Percentiles rank a stretch among this genome's conserved stretches.
phyloP scores from a whole-genome alignment of 92 coral and sea anemone genomes.

The Galaxea fascicularis region DNA sequence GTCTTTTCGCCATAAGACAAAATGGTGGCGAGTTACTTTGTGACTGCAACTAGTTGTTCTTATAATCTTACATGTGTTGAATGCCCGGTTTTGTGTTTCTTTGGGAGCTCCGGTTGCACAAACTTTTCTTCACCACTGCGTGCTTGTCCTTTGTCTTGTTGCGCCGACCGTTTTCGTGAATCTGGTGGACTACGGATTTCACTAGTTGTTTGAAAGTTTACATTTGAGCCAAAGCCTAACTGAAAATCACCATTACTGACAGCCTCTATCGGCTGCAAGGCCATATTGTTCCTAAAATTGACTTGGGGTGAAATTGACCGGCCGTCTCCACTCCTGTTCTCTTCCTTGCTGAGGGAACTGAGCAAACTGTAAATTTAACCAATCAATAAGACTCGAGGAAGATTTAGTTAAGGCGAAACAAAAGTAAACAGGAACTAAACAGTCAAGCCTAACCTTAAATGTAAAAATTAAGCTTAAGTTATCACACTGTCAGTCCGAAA shows the following conservation, averaged over 20 bases:
- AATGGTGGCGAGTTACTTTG: too few species aligned
- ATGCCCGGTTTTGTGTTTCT: slow-evolving; percentile 40
- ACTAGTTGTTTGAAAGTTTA: slow-evolving; percentile 21
- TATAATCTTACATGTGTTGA: slow-evolving; percentile 21
- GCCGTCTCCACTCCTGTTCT: too few species aligned
- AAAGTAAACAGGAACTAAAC: too few species aligned
- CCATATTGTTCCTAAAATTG: slow-evolving; percentile 23
- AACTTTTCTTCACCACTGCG: slow-evolving; percentile 16
- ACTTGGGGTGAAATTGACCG: neutral
- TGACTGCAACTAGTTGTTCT: neutral
- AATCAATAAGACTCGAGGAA: too few species aligned
- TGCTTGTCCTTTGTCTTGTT: slow-evolving; percentile 34
- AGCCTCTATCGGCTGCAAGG: slow-evolving; percentile 22
- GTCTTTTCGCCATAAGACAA: neutral
- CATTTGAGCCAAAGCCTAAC: slow-evolving; percentile 34
- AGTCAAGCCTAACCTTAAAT: too few species aligned
- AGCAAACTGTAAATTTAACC: neutral
- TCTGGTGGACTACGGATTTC: slow-evolving; percentile 38
- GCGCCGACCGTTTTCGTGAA: slow-evolving; percentile 37
- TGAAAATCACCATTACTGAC: slow-evolving; percentile 26
- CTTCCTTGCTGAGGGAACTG: neutral
- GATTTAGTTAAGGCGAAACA: too few species aligned
- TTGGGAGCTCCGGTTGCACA: slow-evolving; percentile 46
- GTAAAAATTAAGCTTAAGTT: too few species aligned
- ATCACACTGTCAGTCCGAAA: too few species aligned